Base-by-base conservation (phyloP, 1,140 invertebrate species). In the Drosophila sturtevanti region DNA sequence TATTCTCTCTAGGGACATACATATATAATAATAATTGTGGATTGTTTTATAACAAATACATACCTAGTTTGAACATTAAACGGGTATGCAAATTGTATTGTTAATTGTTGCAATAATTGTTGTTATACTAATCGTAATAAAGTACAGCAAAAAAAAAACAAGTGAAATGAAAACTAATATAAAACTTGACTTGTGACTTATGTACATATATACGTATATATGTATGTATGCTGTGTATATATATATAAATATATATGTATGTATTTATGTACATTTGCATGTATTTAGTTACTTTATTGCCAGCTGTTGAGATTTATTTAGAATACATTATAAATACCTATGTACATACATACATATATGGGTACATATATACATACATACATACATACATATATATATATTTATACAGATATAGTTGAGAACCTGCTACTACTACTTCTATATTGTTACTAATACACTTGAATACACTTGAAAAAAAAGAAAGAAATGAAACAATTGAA, bases 121-220 rank as follows among this genome's bases (percentile, higher is more conserved):
- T 56, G 54, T 56, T 56, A 56, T 56, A 16, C 41, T 48, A 48
- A 34, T 56, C 27, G 54, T n/a, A 34, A 27, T 56, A 56, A 56
- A 48, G 16, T 48, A 48, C 16, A 11, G 16, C 41, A 34, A 34
- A 56, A 55, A 24, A 56, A 56, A 27, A 35, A 56, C 35, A 34
- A 18, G 11, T 56, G 14, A 18, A 16, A 56, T 18, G 9, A 35
- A 35, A 18, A 56, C 31, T 56, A 34, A 52, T 22, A 55, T 44
- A 21, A 48, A 48, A 48, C 41, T 48, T 4, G 31, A 56, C 21
- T 56, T 34, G 14, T 22, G 24, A 54, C 51, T 22, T 27, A 10
- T 35, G 14, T 16, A 4, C 7, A 48, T 24, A 24, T 24, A 24
- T 24, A 24, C 4, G 4, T 24, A 24, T 4, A 24, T 24, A 24